Evolutionary conservation across 53 echinoderm and acorn worm species (phyloP), one percentile per base, ranked within the genome.

Genomic region (Apostichopus leukothele): DNA sequence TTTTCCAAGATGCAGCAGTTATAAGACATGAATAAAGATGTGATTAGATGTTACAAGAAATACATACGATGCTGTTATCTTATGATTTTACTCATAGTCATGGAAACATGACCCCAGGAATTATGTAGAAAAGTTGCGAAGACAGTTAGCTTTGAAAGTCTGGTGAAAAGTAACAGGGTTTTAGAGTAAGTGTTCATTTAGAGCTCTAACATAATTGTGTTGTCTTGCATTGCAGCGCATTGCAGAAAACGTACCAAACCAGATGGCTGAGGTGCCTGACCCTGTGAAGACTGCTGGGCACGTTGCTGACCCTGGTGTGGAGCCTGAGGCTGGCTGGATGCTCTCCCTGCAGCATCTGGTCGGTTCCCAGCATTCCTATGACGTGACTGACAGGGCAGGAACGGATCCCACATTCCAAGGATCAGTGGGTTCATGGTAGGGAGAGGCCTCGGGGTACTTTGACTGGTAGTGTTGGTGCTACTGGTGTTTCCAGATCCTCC

Each of bases 331-430:
- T 75, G 86, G 67, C 27, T 6, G 6, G 83, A 54, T 0, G 83
- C 11, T 53, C 83, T 89, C 78, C 86, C 76, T 50, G n/a, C 27
- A 88, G 59, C 88, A 90, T 92, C 89, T 83, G 76, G 39, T 88
- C 84, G 51, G 51, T 25, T 25, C 52, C 50, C 73, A 53, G 66
- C 74, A 92, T 59, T 19, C 57, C 67, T 84, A 81, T 98, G 98
- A 6, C 98, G 92, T 5, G 98, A 98, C 77, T 91, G 91, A 73
- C 98, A 98, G 76, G 94, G 96, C 73, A 98, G 88, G 75, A 93
- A 92, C 0, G 95, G 96, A 83, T 98, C 98, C 94, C 96, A 96
- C 78, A 92, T 83, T 71, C 89, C 86, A 12, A 93, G 90, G 78
- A 91, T 93, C 80, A 96, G 91, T 60, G 92, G 83, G 76, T 80